These are phyloP conservation scores for Drosophila anomelani DNA, from an alignment of 2,888 invertebrate genomes.

Conservation along the genomic window DNA sequence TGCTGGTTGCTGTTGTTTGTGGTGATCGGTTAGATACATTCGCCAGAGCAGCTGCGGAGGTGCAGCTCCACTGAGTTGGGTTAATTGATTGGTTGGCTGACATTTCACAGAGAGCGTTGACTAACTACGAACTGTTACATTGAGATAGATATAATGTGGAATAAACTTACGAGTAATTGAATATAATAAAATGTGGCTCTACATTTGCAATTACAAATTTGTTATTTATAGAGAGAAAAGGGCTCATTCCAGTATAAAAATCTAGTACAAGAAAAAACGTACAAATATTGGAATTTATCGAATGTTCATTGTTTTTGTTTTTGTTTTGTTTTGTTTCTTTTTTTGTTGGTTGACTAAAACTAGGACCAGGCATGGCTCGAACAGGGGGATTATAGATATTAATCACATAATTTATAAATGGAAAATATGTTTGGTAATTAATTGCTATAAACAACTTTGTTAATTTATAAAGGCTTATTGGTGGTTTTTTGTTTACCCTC, in stretches of 20 bases:
- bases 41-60: conserved; percentile 24
- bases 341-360: conserved; percentile 18
- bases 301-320: conserved; percentile 19
- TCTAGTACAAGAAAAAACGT: conserved; percentile 32
- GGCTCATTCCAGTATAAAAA: conserved; percentile 42
- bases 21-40: conserved; percentile 46
- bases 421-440: conserved; percentile 14
- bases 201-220: conserved; percentile 29
- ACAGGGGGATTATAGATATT: conserved; percentile 7
- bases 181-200: conserved; percentile 27
- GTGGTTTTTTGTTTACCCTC: background rate
- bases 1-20: conserved; percentile 17
- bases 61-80: conserved; percentile 13
- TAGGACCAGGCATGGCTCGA: conserved; percentile 23
- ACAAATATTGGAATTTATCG: conserved; percentile 22
- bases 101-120: conserved; percentile 50
- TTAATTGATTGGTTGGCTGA: conserved; percentile 20
- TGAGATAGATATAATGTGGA: conserved; percentile 50
- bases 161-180: conserved; percentile 38
- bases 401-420: conserved; percentile 29
- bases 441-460: conserved; percentile 12
- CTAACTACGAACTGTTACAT: conserved; percentile 69
- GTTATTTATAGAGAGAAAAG: conserved; percentile 40
- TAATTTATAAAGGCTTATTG: conserved; percentile 20
- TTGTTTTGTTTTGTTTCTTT: conserved; percentile 12